A percentile compares a stretch with the other conserved stretches of the same genome.
Conservation (phyloP, 1,140 invertebrate species). For the Platyscapa corneri region DNA sequence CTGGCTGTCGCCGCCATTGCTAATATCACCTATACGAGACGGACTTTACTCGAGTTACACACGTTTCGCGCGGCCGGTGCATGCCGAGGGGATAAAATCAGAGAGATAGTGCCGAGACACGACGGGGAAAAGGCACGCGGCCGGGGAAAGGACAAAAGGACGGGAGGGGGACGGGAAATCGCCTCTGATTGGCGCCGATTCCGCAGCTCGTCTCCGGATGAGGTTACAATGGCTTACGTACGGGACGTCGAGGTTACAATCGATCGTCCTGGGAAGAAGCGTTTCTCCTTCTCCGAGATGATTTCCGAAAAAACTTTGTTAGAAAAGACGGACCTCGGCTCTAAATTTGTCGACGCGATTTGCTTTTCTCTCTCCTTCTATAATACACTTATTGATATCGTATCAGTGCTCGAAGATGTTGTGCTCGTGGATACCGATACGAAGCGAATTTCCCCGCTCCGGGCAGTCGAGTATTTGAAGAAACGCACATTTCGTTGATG, state of each 20-base stretch:
- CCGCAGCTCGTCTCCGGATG: neutral
- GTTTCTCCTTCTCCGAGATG: neutral
- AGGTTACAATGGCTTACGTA: slow-evolving; percentile 18
- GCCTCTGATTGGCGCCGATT: neutral
- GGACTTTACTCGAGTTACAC: neutral
- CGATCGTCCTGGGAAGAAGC: neutral
- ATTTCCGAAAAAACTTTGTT: neutral
- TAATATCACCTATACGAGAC: neutral
- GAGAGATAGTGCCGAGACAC: neutral
- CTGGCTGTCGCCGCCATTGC: neutral
- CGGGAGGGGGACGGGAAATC: neutral
- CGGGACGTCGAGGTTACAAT: neutral
- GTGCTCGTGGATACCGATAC: too few relatives aligned
- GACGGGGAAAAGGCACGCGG: neutral
- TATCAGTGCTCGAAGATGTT: too few relatives aligned
- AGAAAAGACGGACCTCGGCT: too few relatives aligned
- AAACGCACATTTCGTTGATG: too few relatives aligned
- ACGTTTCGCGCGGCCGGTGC: neutral
- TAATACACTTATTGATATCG: too few relatives aligned
- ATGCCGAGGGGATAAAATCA: slow-evolving; percentile 15
- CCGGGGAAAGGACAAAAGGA: neutral
- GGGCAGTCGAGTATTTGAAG: too few relatives aligned
- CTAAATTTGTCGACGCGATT: too few relatives aligned
- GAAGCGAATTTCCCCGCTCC: too few relatives aligned
- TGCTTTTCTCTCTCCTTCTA: too few relatives aligned